A percentile compares a stretch with the other conserved stretches of the same genome.
phyloP scores from a whole-genome alignment of 2,888 invertebrate species.

The Caenorhabditis angaria region DNA sequence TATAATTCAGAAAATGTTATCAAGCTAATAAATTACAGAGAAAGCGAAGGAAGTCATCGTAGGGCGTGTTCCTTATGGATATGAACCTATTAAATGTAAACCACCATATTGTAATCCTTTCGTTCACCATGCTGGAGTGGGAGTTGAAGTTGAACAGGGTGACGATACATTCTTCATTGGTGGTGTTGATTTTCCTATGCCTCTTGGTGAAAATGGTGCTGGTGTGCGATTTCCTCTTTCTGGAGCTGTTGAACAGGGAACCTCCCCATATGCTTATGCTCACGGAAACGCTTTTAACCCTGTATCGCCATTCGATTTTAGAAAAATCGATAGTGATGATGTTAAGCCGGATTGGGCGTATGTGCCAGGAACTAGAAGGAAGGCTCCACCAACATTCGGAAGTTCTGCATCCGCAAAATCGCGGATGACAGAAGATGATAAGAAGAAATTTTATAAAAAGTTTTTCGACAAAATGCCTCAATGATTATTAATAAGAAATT shows the following conservation, averaged over 20 bases:
- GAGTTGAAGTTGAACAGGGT: slow-evolving; percentile 65
- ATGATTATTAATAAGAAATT: neutral
- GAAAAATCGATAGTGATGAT: slow-evolving; percentile 42
- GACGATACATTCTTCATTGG: slow-evolving; percentile 66
- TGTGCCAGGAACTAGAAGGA: slow-evolving; percentile 27
- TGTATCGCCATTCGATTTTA: slow-evolving; percentile 61
- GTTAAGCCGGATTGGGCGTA: slow-evolving; percentile 44
- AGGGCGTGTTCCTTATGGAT: slow-evolving; percentile 66
- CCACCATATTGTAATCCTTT: slow-evolving; percentile 71
- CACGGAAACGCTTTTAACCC: slow-evolving; percentile 67
- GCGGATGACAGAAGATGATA: slow-evolving; percentile 29
- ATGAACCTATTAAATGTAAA: slow-evolving; percentile 67
- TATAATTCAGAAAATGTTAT: neutral
- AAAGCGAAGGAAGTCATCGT: slow-evolving; percentile 64
- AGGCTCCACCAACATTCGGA: slow-evolving; percentile 25
- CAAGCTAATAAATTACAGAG: slow-evolving; percentile 41
- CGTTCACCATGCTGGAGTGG: slow-evolving; percentile 64
- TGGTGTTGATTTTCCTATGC: slow-evolving; percentile 67
- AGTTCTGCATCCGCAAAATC: slow-evolving; percentile 3
- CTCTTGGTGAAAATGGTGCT: slow-evolving; percentile 62
- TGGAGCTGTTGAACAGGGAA: slow-evolving; percentile 65
- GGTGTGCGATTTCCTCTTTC: slow-evolving; percentile 67
- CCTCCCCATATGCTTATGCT: slow-evolving; percentile 65
- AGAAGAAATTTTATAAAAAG: slow-evolving; percentile 47
- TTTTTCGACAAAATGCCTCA: slow-evolving; percentile 47